phyloP scores from a whole-genome alignment of 2,888 invertebrate genomes.

The Ypsolopha scabrella region DNA sequence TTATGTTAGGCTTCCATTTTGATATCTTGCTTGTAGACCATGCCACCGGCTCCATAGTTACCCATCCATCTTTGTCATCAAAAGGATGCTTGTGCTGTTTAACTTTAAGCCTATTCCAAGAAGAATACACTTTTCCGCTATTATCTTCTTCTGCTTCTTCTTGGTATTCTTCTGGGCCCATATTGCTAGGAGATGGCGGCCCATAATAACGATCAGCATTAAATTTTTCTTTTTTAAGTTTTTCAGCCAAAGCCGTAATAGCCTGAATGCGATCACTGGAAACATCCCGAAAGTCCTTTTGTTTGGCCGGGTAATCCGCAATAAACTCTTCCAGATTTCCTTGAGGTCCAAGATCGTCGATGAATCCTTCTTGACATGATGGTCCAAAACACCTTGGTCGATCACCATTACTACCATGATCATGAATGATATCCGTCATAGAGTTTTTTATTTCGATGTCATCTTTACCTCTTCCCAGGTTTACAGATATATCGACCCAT shows the following conservation, averaged over 20 bases:
- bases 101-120: conserved; percentile 66
- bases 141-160: conserved; percentile 28
- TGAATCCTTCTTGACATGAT: conserved; percentile 50
- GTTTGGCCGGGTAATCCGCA: conserved; percentile 70
- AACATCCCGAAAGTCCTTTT: conserved; percentile 54
- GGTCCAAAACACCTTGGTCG: conserved; percentile 57
- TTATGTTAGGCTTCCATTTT: conserved; percentile 79
- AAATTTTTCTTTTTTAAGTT: conserved; percentile 57
- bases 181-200: conserved; percentile 19
- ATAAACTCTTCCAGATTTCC: conserved; percentile 73
- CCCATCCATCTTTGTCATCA: conserved; percentile 82
- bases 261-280: conserved; percentile 54
- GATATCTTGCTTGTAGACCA: conserved; percentile 86
- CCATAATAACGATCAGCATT: conserved; percentile 25
- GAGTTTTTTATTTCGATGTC: conserved; percentile 47
- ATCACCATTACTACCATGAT: conserved; percentile 28
- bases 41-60: conserved; percentile 80
- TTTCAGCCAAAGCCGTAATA: conserved; percentile 50
- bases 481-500: conserved; percentile 28
- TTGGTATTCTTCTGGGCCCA: conserved; percentile 24
- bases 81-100: conserved; percentile 71
- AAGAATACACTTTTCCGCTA: conserved; percentile 43
- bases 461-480: conserved; percentile 25
- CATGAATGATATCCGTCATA: conserved; percentile 54
- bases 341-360: conserved; percentile 47